Conservation (phyloP, 2,888 invertebrate genomes). For the Drosophila acutilabella region DNA sequence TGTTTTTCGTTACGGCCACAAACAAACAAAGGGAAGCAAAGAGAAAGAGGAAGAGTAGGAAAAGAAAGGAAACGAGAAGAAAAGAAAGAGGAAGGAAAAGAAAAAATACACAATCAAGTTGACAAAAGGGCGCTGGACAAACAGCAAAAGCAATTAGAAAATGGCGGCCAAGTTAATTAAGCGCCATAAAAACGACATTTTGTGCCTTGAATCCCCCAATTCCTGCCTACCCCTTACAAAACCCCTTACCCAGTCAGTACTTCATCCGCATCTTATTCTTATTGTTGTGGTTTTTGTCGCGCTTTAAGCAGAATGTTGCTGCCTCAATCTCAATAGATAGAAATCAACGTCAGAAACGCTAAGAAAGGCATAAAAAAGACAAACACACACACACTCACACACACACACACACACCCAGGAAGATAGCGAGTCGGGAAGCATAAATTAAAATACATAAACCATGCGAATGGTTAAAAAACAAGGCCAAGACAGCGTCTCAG, state of each 20-base stretch:
- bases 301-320: constrained; percentile 63
- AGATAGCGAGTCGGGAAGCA: constrained; percentile 51
- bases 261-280: constrained; percentile 18
- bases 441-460: constrained; percentile 79
- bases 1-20: constrained; percentile 14
- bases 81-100: background rate
- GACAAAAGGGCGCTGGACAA: constrained; percentile 62
- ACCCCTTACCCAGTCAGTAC: background rate
- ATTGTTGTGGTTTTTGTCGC: constrained; percentile 30
- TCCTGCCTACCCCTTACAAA: background rate
- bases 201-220: background rate
- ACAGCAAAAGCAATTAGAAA: constrained; percentile 76
- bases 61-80: background rate
- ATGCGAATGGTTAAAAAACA: constrained; percentile 74
- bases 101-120: constrained; percentile 57
- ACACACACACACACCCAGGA: background rate
- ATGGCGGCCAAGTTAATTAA: constrained; percentile 77
- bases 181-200: constrained; percentile 77
- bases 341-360: constrained; percentile 65
- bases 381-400: constrained; percentile 28
- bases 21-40: constrained; percentile 40
- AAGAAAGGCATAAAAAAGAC: constrained; percentile 54
- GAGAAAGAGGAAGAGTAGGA: background rate
- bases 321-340: constrained; percentile 77
- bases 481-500: constrained; percentile 45